These are phyloP conservation scores for Morpho helenor DNA, from an alignment of 2,888 invertebrate species.

Conservation along the genomic window DNA sequence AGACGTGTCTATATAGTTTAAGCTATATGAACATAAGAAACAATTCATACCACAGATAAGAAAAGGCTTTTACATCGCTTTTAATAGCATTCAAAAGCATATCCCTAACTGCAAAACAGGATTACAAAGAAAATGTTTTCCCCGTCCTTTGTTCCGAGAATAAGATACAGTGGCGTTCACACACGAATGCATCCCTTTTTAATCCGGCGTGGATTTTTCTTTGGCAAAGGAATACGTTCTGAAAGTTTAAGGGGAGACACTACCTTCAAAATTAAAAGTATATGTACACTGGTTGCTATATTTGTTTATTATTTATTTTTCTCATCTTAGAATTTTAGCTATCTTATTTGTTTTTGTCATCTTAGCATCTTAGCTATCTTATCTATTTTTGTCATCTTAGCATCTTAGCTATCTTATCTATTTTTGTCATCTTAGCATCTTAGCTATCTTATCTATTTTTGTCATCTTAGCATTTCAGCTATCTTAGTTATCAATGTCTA, in stretches of 20 bases:
- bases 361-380: too few species aligned
- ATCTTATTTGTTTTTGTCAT: too few species aligned
- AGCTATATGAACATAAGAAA: too few species aligned
- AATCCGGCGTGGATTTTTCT: slow-evolving; percentile 63
- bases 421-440: too few species aligned
- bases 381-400: too few species aligned
- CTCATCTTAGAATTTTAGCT: too few species aligned
- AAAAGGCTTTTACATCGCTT: neutral
- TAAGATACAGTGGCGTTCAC: slow-evolving; percentile 71
- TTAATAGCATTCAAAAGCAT: slow-evolving; percentile 9
- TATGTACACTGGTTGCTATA: neutral
- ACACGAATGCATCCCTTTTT: slow-evolving; percentile 70
- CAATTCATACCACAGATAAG: too few species aligned
- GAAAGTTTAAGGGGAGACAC: slow-evolving; percentile 32
- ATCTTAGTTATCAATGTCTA: too few species aligned
- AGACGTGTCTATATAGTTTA: too few species aligned
- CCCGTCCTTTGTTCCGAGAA: slow-evolving; percentile 61
- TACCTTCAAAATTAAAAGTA: neutral
- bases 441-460: too few species aligned
- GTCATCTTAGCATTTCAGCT: too few species aligned
- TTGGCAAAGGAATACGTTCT: slow-evolving; percentile 52
- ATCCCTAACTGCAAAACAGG: slow-evolving; percentile 29
- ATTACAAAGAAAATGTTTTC: slow-evolving; percentile 56
- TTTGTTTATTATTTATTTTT: neutral
- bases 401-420: too few species aligned